Percentiles rank a stretch among this genome's conserved stretches.
Conservation (phyloP, 2,113 vertebrate genomes). For the Pluvianellus socialis region DNA sequence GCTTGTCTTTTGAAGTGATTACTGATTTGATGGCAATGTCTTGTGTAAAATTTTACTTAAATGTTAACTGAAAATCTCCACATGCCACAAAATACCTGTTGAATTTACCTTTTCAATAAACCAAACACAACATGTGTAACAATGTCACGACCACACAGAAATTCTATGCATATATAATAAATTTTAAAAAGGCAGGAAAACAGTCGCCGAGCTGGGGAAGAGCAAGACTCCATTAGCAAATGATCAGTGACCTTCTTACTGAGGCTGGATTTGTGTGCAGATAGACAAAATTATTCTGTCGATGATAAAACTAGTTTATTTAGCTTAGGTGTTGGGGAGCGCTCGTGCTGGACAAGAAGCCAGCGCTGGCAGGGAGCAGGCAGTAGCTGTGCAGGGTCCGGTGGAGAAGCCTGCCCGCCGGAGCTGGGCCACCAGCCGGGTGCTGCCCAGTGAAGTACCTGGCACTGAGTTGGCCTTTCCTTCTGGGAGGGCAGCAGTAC, state of each 20-base stretch:
- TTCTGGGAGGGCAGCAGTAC: background rate
- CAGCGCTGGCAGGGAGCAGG: background rate
- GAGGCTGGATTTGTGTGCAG: background rate
- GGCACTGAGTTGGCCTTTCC: background rate
- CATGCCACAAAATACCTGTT: background rate
- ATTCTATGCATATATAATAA: background rate
- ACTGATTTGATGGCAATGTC: background rate
- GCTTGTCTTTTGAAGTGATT: background rate
- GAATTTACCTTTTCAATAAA: background rate
- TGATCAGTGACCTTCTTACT: background rate
- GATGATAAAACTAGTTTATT: background rate
- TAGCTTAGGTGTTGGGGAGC: background rate
- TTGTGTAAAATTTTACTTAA: background rate
- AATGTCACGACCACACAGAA: background rate
- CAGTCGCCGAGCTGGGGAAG: background rate
- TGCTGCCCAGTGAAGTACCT: background rate
- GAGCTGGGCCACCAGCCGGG: background rate
- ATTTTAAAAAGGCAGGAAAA: background rate
- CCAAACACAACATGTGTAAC: background rate
- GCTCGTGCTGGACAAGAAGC: background rate
- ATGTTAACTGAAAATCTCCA: background rate
- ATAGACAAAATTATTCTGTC: background rate
- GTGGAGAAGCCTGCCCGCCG: background rate
- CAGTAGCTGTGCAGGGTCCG: background rate
- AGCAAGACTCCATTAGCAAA: background rate